Percentiles rank a stretch among this genome's conserved stretches.
Conservation (phyloP, 2,113 vertebrate genomes). For the Nesogale talazaci region DNA sequence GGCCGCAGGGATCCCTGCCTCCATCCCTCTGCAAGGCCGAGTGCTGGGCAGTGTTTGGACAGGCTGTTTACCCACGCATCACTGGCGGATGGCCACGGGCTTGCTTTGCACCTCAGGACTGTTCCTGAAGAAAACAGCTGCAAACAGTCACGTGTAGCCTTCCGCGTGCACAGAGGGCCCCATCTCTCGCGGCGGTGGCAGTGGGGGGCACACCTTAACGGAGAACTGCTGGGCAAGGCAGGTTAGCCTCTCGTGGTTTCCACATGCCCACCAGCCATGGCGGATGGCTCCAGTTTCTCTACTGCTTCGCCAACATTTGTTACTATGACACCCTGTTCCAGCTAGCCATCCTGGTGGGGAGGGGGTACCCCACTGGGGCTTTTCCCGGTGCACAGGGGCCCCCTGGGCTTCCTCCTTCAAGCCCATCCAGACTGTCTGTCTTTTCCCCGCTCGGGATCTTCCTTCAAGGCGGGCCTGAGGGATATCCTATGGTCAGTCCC, state of each 20-base stretch:
- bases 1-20: background rate
- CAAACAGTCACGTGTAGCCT: background rate
- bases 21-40: background rate
- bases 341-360: background rate
- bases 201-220: background rate
- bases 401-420: background rate
- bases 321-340: background rate
- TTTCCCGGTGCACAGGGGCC: background rate
- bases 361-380: background rate
- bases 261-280: background rate
- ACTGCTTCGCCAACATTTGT: background rate
- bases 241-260: background rate
- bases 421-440: background rate
- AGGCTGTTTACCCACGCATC: background rate
- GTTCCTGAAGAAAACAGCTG: background rate
- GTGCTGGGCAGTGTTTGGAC: background rate
- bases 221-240: background rate
- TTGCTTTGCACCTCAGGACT: no score
- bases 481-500: no score
- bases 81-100: background rate
- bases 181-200: background rate
- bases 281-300: background rate
- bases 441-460: no score
- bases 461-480: no score
- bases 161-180: background rate